phyloP scores from a whole-genome alignment of 2,888 invertebrate genomes.

The Lasioglossum morio region DNA sequence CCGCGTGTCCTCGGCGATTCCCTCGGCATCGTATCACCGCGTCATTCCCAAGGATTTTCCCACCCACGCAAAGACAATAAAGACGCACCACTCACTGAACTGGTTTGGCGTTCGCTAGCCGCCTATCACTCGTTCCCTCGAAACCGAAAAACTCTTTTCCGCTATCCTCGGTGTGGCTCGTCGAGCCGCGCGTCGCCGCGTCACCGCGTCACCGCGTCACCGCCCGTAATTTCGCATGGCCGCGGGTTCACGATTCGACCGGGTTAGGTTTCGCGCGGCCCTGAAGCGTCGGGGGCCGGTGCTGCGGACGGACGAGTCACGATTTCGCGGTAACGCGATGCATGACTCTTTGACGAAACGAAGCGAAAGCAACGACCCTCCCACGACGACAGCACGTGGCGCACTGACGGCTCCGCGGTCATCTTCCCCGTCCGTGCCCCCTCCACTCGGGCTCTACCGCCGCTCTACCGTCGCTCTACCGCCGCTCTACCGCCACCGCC shows the following conservation, averaged over 20 bases:
- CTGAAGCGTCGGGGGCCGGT: not conserved
- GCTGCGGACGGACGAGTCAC: constrained; percentile 40
- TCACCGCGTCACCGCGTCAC: constrained; percentile 37
- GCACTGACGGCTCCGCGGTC: constrained; percentile 83
- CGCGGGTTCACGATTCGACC: constrained; percentile 1
- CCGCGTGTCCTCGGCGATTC: constrained; percentile 63
- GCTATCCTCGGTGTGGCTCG: not conserved
- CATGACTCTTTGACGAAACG: constrained; percentile 58
- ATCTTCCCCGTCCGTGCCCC: constrained; percentile 77
- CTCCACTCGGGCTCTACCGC: constrained; percentile 53
- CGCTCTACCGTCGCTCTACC: constrained; percentile 27
- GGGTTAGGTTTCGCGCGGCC: not conserved
- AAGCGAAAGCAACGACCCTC: constrained; percentile 79
- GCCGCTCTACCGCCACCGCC: constrained; percentile 45
- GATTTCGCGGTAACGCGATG: constrained; percentile 59
- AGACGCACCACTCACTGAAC: constrained; percentile 65
- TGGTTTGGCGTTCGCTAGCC: constrained; percentile 36
- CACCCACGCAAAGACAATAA: constrained; percentile 54
- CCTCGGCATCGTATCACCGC: constrained; percentile 76
- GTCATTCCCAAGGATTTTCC: constrained; percentile 60
- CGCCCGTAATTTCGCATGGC: constrained; percentile 34
- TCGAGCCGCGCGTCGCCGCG: constrained; percentile 46
- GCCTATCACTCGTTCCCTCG: constrained; percentile 50
- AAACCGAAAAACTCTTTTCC: constrained; percentile 26
- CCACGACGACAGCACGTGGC: constrained; percentile 84